Evolutionary conservation across 2,888 invertebrate species (phyloP), one percentile per base, ranked within the genome.

Genomic region (Girardia tigrina): DNA sequence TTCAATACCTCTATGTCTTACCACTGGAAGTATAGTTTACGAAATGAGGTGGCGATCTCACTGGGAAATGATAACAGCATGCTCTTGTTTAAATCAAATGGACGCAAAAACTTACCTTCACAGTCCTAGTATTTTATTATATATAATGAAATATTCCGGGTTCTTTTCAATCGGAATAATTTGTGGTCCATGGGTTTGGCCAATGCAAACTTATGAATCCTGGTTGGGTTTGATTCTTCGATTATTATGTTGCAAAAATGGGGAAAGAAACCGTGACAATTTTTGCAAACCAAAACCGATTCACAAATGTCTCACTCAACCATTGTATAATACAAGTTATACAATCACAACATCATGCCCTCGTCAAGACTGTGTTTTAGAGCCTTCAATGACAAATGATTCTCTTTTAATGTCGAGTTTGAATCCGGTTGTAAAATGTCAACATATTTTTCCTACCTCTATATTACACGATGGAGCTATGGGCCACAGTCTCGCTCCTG

Each of bases 41-140:
- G 56, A 56, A 56, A 56, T 56, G 56, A n/a, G 56, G 23, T 56
- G 56, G 56, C n/a, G 56, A 56, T 56, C 56, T 56, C 56, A 56
- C n/a, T 56, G 56, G 56, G 56, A 56, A 56, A 2, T 56, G 4
- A 6, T n/a, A 12, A 12, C 56, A 12, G 23, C 56, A 12, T 56
- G 56, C n/a, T 56, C 56, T 6, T 56, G 56, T 56, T 56, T 56
- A 16, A 56, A 56, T 56, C 8, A 56, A 56, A 56, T 56, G 8
- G 8, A 56, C 6, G n/a, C 56, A 4, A 56, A 56, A 6, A 20
- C 56, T 20, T 56, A 56, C n/a, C 4, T 56, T 2, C n/a, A n/a
- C 4, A 56, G 20, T 8, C 56, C 56, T 20, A 56, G 56, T 23
- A 56, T 56, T 56, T 56, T 56, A 23, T 56, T 56, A 56, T 56